These are phyloP conservation scores for Leucosticte australis DNA, from an alignment of 2,113 vertebrate genomes.

Conservation along the genomic window DNA sequence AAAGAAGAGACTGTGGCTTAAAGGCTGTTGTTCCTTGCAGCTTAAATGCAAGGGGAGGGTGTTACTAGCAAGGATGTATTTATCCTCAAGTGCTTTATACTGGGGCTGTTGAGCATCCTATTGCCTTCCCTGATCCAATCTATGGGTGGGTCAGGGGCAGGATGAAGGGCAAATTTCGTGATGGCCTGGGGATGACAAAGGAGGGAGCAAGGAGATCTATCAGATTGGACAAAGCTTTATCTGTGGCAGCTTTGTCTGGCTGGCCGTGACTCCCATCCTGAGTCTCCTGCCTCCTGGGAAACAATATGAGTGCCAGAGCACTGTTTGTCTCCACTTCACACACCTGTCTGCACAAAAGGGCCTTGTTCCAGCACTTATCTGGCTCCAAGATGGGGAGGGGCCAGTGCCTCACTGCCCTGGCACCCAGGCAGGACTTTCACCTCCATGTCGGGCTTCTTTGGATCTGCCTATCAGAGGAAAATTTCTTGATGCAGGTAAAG, in stretches of 20 bases:
- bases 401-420: neutral
- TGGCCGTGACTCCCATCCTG: rapidly evolving
- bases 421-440: neutral
- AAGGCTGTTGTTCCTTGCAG: neutral
- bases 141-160: neutral
- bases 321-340: neutral
- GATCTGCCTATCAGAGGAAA: neutral
- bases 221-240: neutral
- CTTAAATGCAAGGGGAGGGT: neutral
- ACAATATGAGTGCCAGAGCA: neutral
- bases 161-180: neutral
- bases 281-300: neutral
- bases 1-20: neutral
- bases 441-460: neutral
- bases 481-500: conserved; percentile 7
- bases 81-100: neutral
- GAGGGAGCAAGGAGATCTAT: neutral
- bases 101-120: neutral
- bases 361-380: conserved; percentile 38
- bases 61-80: neutral
- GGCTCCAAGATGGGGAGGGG: neutral
- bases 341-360: conserved; percentile 15
- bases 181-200: neutral
- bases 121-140: neutral
- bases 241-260: neutral